These are phyloP conservation scores for Andrena fulva DNA, from an alignment of 2,888 invertebrate genomes.

Conservation along the genomic window DNA sequence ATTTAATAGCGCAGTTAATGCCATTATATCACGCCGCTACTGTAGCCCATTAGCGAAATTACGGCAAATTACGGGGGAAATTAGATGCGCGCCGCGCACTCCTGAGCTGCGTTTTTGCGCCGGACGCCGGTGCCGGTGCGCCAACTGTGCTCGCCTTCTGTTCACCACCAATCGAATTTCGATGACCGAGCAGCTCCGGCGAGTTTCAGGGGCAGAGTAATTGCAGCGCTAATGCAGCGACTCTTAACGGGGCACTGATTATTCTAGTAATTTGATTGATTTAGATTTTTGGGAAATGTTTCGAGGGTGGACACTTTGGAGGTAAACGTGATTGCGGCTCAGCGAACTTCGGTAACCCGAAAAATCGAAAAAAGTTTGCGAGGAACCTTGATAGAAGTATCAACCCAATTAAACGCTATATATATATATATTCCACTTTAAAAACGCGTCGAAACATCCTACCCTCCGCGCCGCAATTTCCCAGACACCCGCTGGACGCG, in stretches of 20 bases:
- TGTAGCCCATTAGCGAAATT: conserved; percentile 77
- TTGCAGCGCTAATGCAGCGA: conserved; percentile 18
- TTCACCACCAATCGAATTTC: conserved; percentile 5
- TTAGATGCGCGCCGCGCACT: conserved; percentile 43
- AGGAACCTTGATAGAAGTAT: no score
- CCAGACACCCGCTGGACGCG: neutral
- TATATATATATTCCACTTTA: no score
- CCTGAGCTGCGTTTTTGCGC: conserved; percentile 35
- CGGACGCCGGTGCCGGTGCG: no score
- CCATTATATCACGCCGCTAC: conserved; percentile 74
- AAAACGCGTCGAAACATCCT: no score
- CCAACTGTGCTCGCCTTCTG: neutral
- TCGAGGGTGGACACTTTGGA: no score
- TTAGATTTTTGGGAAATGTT: no score
- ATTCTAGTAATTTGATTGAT: neutral
- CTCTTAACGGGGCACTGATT: conserved; percentile 19
- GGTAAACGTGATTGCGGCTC: no score
- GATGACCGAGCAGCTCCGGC: neutral
- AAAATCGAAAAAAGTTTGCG: no score
- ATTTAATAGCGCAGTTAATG: conserved; percentile 71
- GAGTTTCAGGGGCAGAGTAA: conserved; percentile 34
- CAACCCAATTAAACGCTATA: no score
- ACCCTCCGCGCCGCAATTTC: no score
- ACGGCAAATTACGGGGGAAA: conserved; percentile 71
- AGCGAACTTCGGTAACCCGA: no score